Evolutionary conservation across 2,888 invertebrate species (phyloP).

Genomic region (Idaea dimidiata): DNA sequence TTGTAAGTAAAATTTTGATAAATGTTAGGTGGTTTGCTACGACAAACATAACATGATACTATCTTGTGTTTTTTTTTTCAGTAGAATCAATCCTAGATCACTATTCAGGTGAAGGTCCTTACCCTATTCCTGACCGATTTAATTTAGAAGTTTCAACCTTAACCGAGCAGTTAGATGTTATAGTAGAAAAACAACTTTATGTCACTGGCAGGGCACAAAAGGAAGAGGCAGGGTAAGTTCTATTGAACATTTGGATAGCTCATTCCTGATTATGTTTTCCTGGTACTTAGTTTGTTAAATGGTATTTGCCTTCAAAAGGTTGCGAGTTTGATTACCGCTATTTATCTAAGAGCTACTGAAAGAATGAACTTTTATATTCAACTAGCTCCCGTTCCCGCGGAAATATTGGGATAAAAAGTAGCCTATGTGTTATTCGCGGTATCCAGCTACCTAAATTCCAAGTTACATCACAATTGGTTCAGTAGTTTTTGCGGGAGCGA

Average conservation of each 20-base stretch:
- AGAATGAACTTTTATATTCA: no score
- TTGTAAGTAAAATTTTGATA: slow-evolving; percentile 76
- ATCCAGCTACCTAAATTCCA: no score
- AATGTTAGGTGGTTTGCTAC: no score
- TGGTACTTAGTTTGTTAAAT: background rate
- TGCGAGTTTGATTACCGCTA: no score
- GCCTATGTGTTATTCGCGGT: no score
- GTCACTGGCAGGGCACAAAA: slow-evolving; percentile 30
- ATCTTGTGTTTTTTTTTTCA: slow-evolving; percentile 44
- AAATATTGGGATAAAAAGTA: no score
- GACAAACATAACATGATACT: background rate
- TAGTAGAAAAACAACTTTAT: slow-evolving; percentile 63
- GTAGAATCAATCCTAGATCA: slow-evolving; percentile 83
- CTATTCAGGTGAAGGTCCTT: slow-evolving; percentile 67
- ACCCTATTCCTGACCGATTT: slow-evolving; percentile 79
- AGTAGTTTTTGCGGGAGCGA: no score
- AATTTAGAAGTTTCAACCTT: slow-evolving; percentile 77
- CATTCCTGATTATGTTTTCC: background rate
- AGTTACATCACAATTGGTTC: no score
- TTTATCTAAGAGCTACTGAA: no score
- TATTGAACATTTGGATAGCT: background rate
- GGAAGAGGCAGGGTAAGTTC: slow-evolving; percentile 25
- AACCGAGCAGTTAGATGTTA: slow-evolving; percentile 81
- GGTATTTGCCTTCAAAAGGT: no score
- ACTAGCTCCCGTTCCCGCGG: no score